Conservation (phyloP, 2,888 invertebrate genomes). For the Lacanobia wlatinum region DNA sequence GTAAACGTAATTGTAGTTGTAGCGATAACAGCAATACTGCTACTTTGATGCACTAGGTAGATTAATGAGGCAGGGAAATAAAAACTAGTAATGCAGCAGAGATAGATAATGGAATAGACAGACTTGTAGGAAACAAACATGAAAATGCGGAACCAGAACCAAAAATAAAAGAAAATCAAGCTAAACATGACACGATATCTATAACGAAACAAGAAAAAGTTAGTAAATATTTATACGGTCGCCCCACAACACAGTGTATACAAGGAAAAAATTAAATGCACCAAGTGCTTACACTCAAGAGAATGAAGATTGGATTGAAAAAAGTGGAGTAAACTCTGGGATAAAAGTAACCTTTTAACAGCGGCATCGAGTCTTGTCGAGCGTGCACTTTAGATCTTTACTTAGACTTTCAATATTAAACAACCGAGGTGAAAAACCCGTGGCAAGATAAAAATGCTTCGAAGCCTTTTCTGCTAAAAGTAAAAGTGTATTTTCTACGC, state of each 20-base stretch:
- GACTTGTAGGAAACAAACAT: background rate
- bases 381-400: conserved; percentile 49
- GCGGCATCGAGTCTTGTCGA: conserved; percentile 45
- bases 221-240: conserved; percentile 29
- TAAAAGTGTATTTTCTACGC: conserved; percentile 10
- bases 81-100: conserved; percentile 4
- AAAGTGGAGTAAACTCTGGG: conserved; percentile 38
- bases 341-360: conserved; percentile 50
- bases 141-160: background rate
- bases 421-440: conserved; percentile 19
- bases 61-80: conserved; percentile 23
- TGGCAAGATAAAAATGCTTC: conserved; percentile 20
- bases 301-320: conserved; percentile 65
- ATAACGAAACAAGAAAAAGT: conserved; percentile 1
- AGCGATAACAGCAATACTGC: conserved; percentile 48
- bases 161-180: background rate
- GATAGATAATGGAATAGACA: conserved; percentile 4
- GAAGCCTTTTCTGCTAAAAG: conserved; percentile 21
- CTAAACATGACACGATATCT: background rate
- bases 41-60: conserved; percentile 27
- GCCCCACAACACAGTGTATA: conserved; percentile 17
- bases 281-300: conserved; percentile 54
- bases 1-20: conserved; percentile 41
- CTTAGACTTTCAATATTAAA: conserved; percentile 49
- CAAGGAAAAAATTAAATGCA: conserved; percentile 49